Conservation (phyloP, 1,140 invertebrate species). For the Drosophila sproati region DNA sequence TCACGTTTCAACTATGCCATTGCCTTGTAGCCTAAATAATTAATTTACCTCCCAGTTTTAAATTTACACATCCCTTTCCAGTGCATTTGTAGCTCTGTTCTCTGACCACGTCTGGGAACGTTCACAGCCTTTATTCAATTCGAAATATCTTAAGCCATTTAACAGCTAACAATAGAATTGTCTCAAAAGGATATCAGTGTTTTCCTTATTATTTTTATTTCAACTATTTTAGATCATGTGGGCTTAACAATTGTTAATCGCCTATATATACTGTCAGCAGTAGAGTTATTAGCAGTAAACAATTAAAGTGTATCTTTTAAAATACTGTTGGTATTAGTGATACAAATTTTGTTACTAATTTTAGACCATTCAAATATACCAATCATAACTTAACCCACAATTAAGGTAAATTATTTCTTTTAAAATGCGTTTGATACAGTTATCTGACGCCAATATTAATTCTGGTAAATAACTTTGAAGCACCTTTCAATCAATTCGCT, state of each 20-base stretch:
- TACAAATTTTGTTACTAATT: no score
- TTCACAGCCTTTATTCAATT: constrained; percentile 45
- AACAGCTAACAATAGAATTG: not conserved
- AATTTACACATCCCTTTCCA: constrained; percentile 29
- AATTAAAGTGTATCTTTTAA: no score
- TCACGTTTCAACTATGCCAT: constrained; percentile 10
- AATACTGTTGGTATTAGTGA: no score
- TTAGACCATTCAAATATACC: no score
- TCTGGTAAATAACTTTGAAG: no score
- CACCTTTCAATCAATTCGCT: not conserved
- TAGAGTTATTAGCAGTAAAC: no score
- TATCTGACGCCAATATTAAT: no score
- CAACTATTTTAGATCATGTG: not conserved
- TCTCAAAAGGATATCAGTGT: not conserved
- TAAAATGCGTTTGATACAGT: no score
- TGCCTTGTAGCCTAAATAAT: constrained; percentile 44
- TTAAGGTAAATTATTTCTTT: no score
- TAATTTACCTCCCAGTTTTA: constrained; percentile 32
- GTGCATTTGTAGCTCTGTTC: not conserved
- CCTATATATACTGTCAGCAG: no score
- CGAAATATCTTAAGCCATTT: constrained; percentile 19
- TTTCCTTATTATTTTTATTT: not conserved
- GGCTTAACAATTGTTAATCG: no score
- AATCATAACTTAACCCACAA: no score
- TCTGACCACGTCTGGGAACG: constrained; percentile 39